A percentile compares a stretch with the other conserved stretches of the same genome.
phyloP scores from a whole-genome alignment of 2,888 invertebrate genomes.

The Pandemis heparana region DNA sequence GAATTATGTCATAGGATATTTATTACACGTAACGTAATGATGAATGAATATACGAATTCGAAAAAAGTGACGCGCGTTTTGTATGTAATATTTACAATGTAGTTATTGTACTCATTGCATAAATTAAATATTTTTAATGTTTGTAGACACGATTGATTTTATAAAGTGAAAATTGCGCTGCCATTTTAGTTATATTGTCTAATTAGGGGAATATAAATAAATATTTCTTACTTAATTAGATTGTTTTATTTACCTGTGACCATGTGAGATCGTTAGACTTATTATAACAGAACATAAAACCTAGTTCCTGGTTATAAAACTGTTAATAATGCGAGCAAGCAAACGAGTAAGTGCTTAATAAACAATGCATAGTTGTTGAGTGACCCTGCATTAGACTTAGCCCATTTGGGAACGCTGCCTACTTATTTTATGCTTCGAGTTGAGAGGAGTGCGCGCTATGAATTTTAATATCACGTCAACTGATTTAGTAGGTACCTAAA shows the following conservation, averaged over 20 bases:
- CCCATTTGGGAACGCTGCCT: slow-evolving; percentile 36
- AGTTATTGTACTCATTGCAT: slow-evolving; percentile 41
- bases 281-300: neutral
- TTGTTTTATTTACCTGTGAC: slow-evolving; percentile 4
- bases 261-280: neutral
- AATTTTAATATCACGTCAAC: slow-evolving; percentile 29
- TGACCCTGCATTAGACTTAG: slow-evolving; percentile 33
- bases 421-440: slow-evolving; percentile 12
- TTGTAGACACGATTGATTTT: slow-evolving; percentile 31
- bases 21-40: slow-evolving; percentile 32
- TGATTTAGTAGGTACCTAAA: neutral
- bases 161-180: slow-evolving; percentile 44
- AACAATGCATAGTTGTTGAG: slow-evolving; percentile 36
- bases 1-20: slow-evolving; percentile 37
- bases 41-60: slow-evolving; percentile 4
- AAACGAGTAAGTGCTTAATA: neutral
- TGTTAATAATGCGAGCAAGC: slow-evolving; percentile 17
- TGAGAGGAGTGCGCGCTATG: slow-evolving; percentile 29
- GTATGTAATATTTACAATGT: slow-evolving; percentile 68
- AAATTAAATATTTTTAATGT: slow-evolving; percentile 25
- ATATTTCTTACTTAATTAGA: slow-evolving; percentile 9
- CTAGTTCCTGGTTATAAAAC: slow-evolving; percentile 36
- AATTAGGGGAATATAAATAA: slow-evolving; percentile 20
- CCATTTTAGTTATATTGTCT: slow-evolving; percentile 42
- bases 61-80: slow-evolving; percentile 50